Base-by-base conservation (phyloP, 2,113 vertebrate species). In the Morone chrysops region DNA sequence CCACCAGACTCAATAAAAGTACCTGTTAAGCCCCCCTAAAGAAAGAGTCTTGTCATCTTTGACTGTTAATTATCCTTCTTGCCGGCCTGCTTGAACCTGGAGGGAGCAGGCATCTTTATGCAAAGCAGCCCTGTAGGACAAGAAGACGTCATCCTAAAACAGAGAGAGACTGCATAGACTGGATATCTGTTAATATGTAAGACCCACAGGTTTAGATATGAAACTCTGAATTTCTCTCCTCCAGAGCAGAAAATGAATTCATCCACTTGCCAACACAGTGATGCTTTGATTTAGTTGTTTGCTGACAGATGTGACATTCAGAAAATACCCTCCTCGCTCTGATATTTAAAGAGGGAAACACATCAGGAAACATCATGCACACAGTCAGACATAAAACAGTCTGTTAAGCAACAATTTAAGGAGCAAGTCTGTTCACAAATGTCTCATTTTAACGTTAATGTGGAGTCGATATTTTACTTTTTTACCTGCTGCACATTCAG, bases 1-100 rank as follows among this genome's bases (percentile, higher is more conserved):
- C 65, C n/a, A 62, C 25, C 62, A 57, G 78, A 54, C 75, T 83
- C 83, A 57, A 67, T 77, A 78, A 83, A 89, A 89, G 76, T 79
- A 89, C 76, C 86, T 74, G 86, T 81, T 86, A 78, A 75, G 43
- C 70, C n/a, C 69, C 62, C 36, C 22, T 2, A 14, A 57, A 76
- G 67, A 54, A 51, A 12, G 38, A 50, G 63, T 41, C 67, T 20
- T 75, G 85, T 82, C 62, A 81, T 78, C 16, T 66, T 20, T 65
- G 1, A 31, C 38, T 11, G 70, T 90, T 86, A 75, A 57, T n/a
- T 54, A 73, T 62, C 72, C 40, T 0, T 38, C 45, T 36, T 4
- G 56, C 4, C 41, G 17, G 76, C 71, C 60, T 65, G 75, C 82
- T 75, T 69, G 60, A 88, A 73, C 83, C 60, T 41, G 67, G 48